Base-by-base conservation (phyloP, 2,888 invertebrate species). In the Myopa testacea region DNA sequence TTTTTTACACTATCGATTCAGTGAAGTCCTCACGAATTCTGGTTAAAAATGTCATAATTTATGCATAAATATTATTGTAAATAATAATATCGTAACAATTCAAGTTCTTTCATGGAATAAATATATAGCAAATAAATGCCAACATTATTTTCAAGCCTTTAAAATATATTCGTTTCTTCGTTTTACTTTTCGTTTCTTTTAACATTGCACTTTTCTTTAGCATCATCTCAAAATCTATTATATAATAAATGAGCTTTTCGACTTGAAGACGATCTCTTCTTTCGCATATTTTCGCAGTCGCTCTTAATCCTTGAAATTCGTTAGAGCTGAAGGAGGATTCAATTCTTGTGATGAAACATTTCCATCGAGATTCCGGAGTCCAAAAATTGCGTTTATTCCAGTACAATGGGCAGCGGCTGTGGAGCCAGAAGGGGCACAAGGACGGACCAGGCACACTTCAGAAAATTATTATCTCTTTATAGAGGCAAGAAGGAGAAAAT, bases 401-500 rank as follows among this genome's bases (percentile, higher is more conserved):
- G 52, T 34, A 52, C 65, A 74, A 34, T 73, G 73, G 7, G 16
- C 63, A 50, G 62, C 37, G 45, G 19, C n/a, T 19, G 55, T 26
- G 26, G 26, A 26, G 26, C 2, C 26, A 26, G 60, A 37, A 71
- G 38, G 12, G 58, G 60, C 58, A 69, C 26, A 10, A 50, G 45
- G n/a, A 10, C 50, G 14, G 19, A 45, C 8, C 16, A 69, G 55
- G 52, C 68, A 68, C 68, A 8, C 58, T 75, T 55, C 52, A 55
- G 75, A 52, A 75, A 75, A 55, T 75, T 75, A 68, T 75, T 68
- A 75, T 75, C 69, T 75, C 52, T 69, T 69, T 60, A 69, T 60
- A 60, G 69, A 55, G 34, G 60, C 60, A 58, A 68, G 68, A 69
- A 75, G 68, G 75, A 60, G 75, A 68, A 67, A 68, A 75, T 75